Base-by-base conservation (phyloP, 2,888 invertebrate species). In the Thereva nobilitata region DNA sequence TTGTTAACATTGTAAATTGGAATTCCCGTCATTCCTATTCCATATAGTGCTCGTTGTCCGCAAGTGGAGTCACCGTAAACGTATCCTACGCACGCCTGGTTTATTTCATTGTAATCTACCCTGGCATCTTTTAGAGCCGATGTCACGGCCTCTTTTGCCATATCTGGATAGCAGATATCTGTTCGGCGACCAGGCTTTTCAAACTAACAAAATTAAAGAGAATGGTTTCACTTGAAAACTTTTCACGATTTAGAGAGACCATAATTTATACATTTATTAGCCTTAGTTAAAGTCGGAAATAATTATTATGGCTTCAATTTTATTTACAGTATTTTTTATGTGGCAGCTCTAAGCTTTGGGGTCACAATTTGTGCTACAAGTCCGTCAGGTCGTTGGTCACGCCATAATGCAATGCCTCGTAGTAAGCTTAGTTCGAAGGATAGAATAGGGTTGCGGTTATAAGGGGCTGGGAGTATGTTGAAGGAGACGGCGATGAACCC, bases 1-100 rank as follows among this genome's bases (percentile, higher is more conserved):
- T 99, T 99, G 83, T 99, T 98, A 9, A 98, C 97, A 82, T 99
- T 99, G 82, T 92, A 94, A 72, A 99, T 90, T 4, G 98, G 98
- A 71, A 98, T 96, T 49, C 97, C 97, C 41, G 92, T 96, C 88
- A 97, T 89, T 67, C 97, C 97, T 49, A 97, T 85, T 78, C 93
- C 91, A 80, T 98, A 98, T 5, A 98, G 80, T 0, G 95, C 95
- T 71, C 97, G 86, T 82, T 99, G 99, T 0, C 98, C 99, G 80
- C 91, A 89, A 3, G 96, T 94, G 1, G 97, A 96, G 80, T 98
- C 97, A 0, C 97, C 97, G 78, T 92, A 95, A 41, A 96, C 96
- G 81, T 94, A 97, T 42, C 96, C 96, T 70, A 92, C 93, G 68
- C 91, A 89, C 0, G 95, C 97, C 78, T 96, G 93, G 77, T 97